Percentiles rank a stretch among this genome's conserved stretches.
These are phyloP conservation scores for Euwallacea similis DNA, from an alignment of 1,140 invertebrate genomes.

Conservation along the genomic window DNA sequence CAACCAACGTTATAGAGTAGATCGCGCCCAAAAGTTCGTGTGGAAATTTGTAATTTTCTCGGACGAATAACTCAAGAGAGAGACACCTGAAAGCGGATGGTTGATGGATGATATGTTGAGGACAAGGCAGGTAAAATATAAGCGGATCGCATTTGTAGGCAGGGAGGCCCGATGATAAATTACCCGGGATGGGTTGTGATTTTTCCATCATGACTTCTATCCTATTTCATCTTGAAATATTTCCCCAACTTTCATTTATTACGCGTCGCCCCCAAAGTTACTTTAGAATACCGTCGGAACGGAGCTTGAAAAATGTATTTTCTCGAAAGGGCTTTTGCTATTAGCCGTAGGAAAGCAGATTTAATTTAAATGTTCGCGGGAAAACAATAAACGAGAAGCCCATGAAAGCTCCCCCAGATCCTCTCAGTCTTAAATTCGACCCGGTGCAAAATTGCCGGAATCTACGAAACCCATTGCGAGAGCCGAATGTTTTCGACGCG, in stretches of 20 bases:
- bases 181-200: constrained; percentile 23
- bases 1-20: too few relatives aligned
- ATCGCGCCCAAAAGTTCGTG: too few relatives aligned
- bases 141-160: constrained; percentile 29
- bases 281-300: not conserved
- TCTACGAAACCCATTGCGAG: constrained; percentile 31
- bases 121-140: constrained; percentile 30
- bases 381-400: constrained; percentile 14
- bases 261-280: not conserved
- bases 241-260: constrained; percentile 17
- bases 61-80: constrained; percentile 10
- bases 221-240: constrained; percentile 27
- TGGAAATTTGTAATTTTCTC: constrained; percentile 15
- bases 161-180: constrained; percentile 28
- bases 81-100: constrained; percentile 23
- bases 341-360: not conserved
- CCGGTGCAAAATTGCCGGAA: constrained; percentile 25
- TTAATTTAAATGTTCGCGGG: not conserved
- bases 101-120: constrained; percentile 28
- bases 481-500: constrained; percentile 19
- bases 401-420: constrained; percentile 18
- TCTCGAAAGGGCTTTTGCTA: not conserved
- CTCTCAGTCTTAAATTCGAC: constrained; percentile 6
- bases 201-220: constrained; percentile 30
- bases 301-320: not conserved